Base-by-base conservation (phyloP, 2,113 vertebrate species). In the Puffinus mauretanicus region DNA sequence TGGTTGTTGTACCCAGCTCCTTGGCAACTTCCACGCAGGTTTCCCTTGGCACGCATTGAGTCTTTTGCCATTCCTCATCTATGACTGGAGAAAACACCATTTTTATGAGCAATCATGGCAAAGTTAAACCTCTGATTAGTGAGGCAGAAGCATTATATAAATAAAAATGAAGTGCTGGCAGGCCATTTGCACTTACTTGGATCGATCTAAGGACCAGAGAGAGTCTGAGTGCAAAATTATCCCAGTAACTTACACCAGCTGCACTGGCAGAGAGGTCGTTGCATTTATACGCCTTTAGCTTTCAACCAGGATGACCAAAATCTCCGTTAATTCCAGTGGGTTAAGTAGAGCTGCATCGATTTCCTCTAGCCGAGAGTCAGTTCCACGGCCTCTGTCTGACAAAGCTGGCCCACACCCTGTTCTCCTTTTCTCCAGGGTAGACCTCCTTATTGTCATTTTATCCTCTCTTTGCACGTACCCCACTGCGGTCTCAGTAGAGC, bases 11-110 rank as follows among this genome's bases (percentile, higher is more conserved):
- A 76, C 98, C 99, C 66, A 99, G 96, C 95, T 99, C 99, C 75
- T 99, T 98, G 91, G 99, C 99, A 66, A 99, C 99, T 71, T 99
- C 99, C 17, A 99, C 98, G 0, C 99, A 99, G 4, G 99, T 99
- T 98, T 99, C 99, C 95, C 99, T 98, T 46, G 99, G 99, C 97
- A 98, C 98, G 38, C 99, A 99, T 94, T 99, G 99, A 26, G 99
- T 99, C 91, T 98, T 98, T 96, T 99, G 99, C 99, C 99, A 99
- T 95, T 99, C 99, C 49, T 99, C 99, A 64, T 99, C 99, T 94
- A 99, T 99, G 87, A 99, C 99, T 99, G 86, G 34, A 93, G 86
- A 96, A 86, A 96, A 81, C 26, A 95, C 26, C 52, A 22, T 62
- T 84, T 80, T 90, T 90, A 82, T 76, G 57, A 81, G 42, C 71